Evolutionary conservation across 1,140 invertebrate genomes (phyloP).

Genomic region (Ganaspis sp.): DNA sequence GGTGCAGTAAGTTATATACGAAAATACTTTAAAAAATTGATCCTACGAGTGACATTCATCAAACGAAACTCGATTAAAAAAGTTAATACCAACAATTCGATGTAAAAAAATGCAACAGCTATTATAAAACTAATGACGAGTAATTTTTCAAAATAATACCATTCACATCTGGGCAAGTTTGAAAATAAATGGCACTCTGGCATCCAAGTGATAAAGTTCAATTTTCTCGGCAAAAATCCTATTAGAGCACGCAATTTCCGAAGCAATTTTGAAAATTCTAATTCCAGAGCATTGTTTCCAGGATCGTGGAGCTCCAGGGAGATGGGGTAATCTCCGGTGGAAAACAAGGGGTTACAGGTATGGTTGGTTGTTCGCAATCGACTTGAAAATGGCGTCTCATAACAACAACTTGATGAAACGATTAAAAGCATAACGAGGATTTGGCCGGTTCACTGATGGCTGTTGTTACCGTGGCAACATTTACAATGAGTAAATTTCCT

Average conservation of each 20-base stretch:
- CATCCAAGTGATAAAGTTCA: background rate
- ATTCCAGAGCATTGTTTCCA: constrained; percentile 17
- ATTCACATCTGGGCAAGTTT: background rate
- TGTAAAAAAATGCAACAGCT: too few species aligned
- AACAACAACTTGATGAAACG: constrained; percentile 61
- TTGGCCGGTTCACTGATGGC: constrained; percentile 52
- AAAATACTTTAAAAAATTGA: too few species aligned
- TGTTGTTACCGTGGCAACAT: constrained; percentile 53
- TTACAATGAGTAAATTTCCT: constrained; percentile 38
- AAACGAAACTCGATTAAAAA: too few species aligned
- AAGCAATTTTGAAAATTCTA: constrained; percentile 22
- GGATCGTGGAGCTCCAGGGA: background rate
- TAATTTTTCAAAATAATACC: background rate
- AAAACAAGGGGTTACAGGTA: constrained; percentile 5
- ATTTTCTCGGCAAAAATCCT: constrained; percentile 18
- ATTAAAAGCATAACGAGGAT: constrained; percentile 59
- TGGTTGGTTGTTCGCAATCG: constrained; percentile 4
- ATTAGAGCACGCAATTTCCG: background rate
- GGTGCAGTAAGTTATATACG: too few species aligned
- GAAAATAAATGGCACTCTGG: background rate
- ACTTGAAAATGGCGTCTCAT: constrained; percentile 49
- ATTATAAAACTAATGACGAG: background rate
- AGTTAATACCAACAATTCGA: too few species aligned
- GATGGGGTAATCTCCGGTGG: background rate
- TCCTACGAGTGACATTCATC: too few species aligned